phyloP scores from a whole-genome alignment of 2,888 invertebrate species.

The Spilarctia lutea region DNA sequence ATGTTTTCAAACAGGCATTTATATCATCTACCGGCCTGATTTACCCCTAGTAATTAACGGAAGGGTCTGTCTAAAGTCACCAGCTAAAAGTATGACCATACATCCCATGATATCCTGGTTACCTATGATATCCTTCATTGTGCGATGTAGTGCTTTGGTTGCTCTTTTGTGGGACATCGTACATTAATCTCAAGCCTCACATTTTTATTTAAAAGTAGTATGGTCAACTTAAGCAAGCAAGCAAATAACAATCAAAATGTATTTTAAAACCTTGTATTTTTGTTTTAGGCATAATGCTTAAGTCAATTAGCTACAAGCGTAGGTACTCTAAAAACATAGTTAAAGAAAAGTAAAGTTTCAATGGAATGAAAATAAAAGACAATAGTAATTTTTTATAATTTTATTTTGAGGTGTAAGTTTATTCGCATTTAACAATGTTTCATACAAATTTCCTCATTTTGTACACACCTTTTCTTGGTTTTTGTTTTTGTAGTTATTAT shows the following conservation, averaged over 20 bases:
- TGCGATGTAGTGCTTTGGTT: too few relatives aligned
- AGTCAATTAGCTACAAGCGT: not conserved
- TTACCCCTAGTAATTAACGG: too few relatives aligned
- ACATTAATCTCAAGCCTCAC: too few relatives aligned
- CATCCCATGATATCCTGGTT: too few relatives aligned
- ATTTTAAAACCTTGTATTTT: not conserved
- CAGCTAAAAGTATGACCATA: too few relatives aligned
- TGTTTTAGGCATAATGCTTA: too few relatives aligned
- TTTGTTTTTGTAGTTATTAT: slow-evolving; percentile 82
- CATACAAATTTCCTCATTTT: slow-evolving; percentile 87
- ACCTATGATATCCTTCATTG: too few relatives aligned
- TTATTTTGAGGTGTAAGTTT: slow-evolving; percentile 87
- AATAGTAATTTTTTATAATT: slow-evolving; percentile 73
- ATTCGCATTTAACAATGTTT: slow-evolving; percentile 86
- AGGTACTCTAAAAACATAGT: not conserved
- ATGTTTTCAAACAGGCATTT: too few relatives aligned
- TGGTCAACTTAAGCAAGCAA: not conserved
- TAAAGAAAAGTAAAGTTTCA: not conserved
- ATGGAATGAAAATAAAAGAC: slow-evolving; percentile 73
- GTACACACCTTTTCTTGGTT: slow-evolving; percentile 85
- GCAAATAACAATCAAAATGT: not conserved
- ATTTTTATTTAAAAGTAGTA: not conserved
- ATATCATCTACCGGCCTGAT: too few relatives aligned
- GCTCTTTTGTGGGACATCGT: too few relatives aligned
- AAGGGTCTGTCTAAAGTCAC: too few relatives aligned